Conservation (phyloP, 2,113 vertebrate species). For the Cynoglossus semilaevis region DNA sequence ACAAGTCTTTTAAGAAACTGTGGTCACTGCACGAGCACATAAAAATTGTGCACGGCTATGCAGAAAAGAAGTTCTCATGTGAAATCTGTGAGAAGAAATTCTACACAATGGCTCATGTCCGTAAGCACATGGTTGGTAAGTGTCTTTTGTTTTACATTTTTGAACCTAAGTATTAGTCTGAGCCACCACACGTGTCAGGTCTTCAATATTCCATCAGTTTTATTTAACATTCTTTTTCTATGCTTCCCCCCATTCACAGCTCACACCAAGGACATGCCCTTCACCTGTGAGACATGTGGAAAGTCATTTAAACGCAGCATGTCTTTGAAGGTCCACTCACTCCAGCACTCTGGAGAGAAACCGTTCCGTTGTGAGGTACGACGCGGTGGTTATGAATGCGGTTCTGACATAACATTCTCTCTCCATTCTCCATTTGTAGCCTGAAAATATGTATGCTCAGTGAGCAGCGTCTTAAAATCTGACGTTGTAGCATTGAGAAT, state of each 20-base stretch:
- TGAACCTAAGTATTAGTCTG: not conserved
- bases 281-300: constrained; percentile 97
- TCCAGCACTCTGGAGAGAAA: constrained; percentile 97
- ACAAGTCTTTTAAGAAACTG: constrained; percentile 98
- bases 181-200: not conserved
- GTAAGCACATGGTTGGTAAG: constrained; percentile 99
- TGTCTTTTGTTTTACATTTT: constrained; percentile 50
- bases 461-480: too few relatives aligned
- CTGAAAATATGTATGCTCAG: too few relatives aligned
- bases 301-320: constrained; percentile 99
- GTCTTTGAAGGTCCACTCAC: constrained; percentile 97
- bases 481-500: too few relatives aligned
- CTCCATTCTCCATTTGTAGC: too few relatives aligned
- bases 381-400: not conserved
- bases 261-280: constrained; percentile 99
- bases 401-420: not conserved
- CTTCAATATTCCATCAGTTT: not conserved
- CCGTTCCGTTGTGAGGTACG: constrained; percentile 96
- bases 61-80: constrained; percentile 98
- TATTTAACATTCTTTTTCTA: not conserved
- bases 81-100: constrained; percentile 99
- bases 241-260: constrained; percentile 69
- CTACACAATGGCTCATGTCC: constrained; percentile 98
- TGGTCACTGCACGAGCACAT: constrained; percentile 99
- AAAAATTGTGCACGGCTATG: constrained; percentile 97